Evolutionary conservation across 2,113 vertebrate genomes (phyloP).

Genomic region (Cyphotilapia sp.): DNA sequence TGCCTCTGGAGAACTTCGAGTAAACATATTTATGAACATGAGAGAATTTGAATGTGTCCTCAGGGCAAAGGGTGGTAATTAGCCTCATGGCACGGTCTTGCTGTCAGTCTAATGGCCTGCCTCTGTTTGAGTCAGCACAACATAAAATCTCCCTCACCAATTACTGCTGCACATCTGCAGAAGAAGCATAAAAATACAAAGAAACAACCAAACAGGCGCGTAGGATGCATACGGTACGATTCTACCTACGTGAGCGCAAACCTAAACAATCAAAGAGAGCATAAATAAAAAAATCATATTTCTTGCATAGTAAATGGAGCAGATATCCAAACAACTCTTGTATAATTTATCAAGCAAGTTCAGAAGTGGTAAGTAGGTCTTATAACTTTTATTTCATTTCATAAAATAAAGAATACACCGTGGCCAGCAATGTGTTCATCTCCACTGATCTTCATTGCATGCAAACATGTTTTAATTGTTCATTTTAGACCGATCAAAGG

Average conservation of each 20-base stretch:
- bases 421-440: background rate
- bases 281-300: background rate
- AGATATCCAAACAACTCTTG: background rate
- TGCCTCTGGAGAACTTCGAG: background rate
- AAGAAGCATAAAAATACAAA: background rate
- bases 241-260: background rate
- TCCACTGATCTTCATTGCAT: background rate
- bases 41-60: slow-evolving; percentile 5
- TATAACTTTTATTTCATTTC: background rate
- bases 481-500: slow-evolving; percentile 26
- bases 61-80: slow-evolving; percentile 45
- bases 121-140: slow-evolving; percentile 9
- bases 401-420: background rate
- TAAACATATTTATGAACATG: background rate
- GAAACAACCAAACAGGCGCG: background rate
- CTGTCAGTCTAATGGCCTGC: slow-evolving; percentile 40
- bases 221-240: background rate
- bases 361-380: background rate
- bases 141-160: slow-evolving; percentile 16
- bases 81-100: slow-evolving; percentile 14
- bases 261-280: background rate
- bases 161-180: slow-evolving; percentile 24
- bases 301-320: background rate
- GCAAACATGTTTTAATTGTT: slow-evolving; percentile 15
- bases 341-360: background rate